Evolutionary conservation across 2,888 invertebrate genomes (phyloP).

Genomic region (Hypomecis punctinalis): DNA sequence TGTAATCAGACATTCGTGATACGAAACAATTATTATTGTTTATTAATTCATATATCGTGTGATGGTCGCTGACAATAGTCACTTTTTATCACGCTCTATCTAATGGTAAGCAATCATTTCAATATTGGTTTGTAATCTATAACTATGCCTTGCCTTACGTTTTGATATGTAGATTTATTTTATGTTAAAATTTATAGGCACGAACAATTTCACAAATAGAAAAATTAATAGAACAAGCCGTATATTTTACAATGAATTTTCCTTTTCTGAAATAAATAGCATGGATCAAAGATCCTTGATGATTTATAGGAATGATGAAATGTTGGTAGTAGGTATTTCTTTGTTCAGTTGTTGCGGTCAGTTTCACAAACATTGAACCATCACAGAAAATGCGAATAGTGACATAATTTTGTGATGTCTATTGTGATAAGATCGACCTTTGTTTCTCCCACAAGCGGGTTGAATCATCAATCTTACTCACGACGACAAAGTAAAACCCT

Average conservation of each 20-base stretch:
- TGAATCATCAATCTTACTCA: constrained; percentile 31
- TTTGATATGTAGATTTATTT: too few relatives aligned
- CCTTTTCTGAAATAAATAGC: too few relatives aligned
- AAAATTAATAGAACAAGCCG: too few relatives aligned
- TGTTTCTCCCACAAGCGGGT: constrained; percentile 9
- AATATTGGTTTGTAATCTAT: background rate
- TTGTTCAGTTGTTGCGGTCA: background rate
- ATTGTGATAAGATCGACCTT: constrained; percentile 13
- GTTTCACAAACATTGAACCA: background rate
- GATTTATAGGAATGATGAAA: background rate
- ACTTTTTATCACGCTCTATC: constrained; percentile 40
- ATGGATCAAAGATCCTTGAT: background rate
- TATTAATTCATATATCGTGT: constrained; percentile 39
- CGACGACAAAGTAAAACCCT: constrained; percentile 14
- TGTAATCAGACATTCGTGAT: constrained; percentile 33
- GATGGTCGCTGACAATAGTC: constrained; percentile 36
- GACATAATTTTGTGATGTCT: background rate
- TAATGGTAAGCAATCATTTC: constrained; percentile 31
- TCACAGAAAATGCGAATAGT: constrained; percentile 1
- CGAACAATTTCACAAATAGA: too few relatives aligned
- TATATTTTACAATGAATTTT: too few relatives aligned
- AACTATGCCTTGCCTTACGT: background rate
- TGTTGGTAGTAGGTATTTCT: background rate
- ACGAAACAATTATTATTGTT: constrained; percentile 47
- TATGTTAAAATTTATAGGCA: too few relatives aligned